These are phyloP conservation scores for Todiramphus saurophagus DNA, from an alignment of 2,113 vertebrate genomes.

Conservation along the genomic window DNA sequence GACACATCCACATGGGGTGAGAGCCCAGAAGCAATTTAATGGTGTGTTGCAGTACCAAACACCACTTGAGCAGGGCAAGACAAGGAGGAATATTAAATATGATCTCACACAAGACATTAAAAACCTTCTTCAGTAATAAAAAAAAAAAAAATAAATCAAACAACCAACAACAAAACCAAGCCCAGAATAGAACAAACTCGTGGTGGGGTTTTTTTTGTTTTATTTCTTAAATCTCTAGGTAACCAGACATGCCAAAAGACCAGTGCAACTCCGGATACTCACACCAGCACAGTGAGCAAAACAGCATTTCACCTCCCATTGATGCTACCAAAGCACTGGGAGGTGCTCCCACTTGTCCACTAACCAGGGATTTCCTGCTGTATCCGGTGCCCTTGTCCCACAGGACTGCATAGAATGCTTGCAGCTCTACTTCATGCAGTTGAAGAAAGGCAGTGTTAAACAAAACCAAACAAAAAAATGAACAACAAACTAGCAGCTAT, in stretches of 20 bases:
- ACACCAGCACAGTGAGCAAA: not conserved
- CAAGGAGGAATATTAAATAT: not conserved
- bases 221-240: not conserved
- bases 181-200: not conserved
- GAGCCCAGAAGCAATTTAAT: not conserved
- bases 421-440: not conserved
- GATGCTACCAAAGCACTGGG: not conserved
- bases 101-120: not conserved
- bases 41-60: not conserved
- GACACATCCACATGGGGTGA: not conserved
- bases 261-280: not conserved
- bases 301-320: not conserved
- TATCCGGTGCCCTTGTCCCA: not conserved
- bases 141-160: not conserved
- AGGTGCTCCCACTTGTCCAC: not conserved
- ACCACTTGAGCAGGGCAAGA: not conserved
- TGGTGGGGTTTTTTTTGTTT: not conserved
- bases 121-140: not conserved
- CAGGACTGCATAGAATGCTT: not conserved
- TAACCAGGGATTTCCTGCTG: not conserved
- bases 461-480: not conserved
- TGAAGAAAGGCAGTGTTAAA: not conserved
- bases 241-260: not conserved
- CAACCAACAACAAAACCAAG: not conserved
- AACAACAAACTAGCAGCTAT: not conserved